These are phyloP conservation scores for Vireo griseus DNA, from an alignment of 2,797 vertebrate species.

Conservation along the genomic window DNA sequence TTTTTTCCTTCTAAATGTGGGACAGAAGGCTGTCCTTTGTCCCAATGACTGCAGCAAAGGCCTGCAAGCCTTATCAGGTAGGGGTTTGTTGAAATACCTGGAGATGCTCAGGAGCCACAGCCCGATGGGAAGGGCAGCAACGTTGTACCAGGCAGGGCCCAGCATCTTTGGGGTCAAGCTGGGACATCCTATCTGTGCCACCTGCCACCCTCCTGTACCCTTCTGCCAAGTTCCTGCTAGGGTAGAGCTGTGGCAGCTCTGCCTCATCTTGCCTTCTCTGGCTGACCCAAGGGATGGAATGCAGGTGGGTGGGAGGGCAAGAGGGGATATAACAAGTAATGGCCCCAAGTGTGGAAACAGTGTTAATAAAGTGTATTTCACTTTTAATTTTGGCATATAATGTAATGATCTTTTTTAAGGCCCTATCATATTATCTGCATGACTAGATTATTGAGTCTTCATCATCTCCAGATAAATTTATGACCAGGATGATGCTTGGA, in stretches of 20 bases:
- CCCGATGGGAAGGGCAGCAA: neutral
- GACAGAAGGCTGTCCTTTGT: neutral
- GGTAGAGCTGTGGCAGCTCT: neutral
- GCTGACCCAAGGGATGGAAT: neutral
- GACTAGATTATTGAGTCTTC: constrained; percentile 88
- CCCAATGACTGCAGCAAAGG: neutral
- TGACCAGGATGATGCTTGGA: constrained; percentile 81
- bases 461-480: constrained; percentile 88
- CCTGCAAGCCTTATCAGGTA: neutral
- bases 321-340: constrained; percentile 62
- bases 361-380: constrained; percentile 84
- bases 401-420: constrained; percentile 87
- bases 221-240: neutral
- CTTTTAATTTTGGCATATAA: constrained; percentile 87
- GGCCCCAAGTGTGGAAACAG: constrained; percentile 67
- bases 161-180: neutral
- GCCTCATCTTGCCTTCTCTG: neutral
- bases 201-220: neutral
- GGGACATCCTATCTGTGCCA: accelerated
- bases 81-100: neutral
- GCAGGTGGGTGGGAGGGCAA: constrained; percentile 15
- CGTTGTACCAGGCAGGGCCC: neutral
- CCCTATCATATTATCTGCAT: constrained; percentile 85
- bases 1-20: neutral
- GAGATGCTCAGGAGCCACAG: neutral